phyloP scores from a whole-genome alignment of 2,113 vertebrate genomes.

The Anolis sagrei region DNA sequence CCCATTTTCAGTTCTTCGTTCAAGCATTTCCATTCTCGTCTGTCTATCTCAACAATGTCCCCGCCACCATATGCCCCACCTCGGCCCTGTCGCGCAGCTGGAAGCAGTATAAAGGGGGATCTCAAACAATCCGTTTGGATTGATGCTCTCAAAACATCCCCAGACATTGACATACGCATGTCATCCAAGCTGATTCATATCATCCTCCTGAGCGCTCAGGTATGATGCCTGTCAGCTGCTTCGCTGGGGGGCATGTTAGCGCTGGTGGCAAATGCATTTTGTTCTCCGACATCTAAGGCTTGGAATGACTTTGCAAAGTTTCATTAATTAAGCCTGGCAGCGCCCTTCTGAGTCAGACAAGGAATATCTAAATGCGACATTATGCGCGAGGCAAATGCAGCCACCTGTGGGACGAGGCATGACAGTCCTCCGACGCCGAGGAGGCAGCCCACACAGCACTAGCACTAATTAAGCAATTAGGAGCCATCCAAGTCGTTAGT shows the following conservation, averaged over 20 bases:
- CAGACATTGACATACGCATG: background rate
- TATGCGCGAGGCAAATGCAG: background rate
- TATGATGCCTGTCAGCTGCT: background rate
- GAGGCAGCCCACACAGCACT: slow-evolving; percentile 5
- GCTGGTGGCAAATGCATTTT: background rate
- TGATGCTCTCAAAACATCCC: background rate
- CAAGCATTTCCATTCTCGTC: background rate
- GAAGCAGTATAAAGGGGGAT: background rate
- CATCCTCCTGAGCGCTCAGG: background rate
- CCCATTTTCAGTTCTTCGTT: background rate
- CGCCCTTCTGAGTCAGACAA: slow-evolving; percentile 10
- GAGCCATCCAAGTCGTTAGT: background rate
- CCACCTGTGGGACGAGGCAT: background rate
- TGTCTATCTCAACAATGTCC: background rate
- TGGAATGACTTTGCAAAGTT: slow-evolving; percentile 32
- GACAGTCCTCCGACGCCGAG: background rate
- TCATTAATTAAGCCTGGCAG: slow-evolving; percentile 23
- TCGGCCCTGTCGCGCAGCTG: background rate
- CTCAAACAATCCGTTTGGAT: background rate
- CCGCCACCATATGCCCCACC: too few species aligned
- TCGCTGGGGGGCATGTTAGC: slow-evolving; percentile 1
- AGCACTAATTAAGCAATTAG: slow-evolving; percentile 33
- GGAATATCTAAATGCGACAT: slow-evolving; percentile 19
- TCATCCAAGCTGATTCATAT: background rate
- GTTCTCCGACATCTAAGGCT: slow-evolving; percentile 21